phyloP scores from a whole-genome alignment of 1,140 invertebrate genomes.

The Ladona fulva region DNA sequence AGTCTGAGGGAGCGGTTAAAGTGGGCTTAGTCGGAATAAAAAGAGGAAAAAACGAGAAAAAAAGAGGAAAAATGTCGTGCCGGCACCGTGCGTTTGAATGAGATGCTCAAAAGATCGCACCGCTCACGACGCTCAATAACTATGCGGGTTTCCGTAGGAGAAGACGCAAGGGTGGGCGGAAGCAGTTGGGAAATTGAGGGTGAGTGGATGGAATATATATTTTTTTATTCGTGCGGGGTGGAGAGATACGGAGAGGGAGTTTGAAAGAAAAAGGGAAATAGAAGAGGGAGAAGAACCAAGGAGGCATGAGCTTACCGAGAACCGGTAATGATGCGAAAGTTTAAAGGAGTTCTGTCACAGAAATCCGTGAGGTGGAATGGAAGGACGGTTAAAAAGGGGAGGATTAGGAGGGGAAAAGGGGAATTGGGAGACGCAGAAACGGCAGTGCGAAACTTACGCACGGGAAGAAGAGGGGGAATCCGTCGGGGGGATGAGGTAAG shows the following conservation, averaged over 20 bases:
- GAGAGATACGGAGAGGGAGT: too few relatives aligned
- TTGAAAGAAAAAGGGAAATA: neutral
- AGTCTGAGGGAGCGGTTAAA: neutral
- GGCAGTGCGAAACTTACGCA: too few relatives aligned
- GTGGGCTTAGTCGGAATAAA: neutral
- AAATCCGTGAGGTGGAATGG: neutral
- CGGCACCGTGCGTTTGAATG: neutral
- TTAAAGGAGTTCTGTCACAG: neutral
- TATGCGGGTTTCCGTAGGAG: neutral
- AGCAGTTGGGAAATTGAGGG: neutral
- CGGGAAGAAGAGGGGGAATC: too few relatives aligned
- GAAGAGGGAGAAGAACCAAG: neutral
- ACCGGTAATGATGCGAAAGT: conserved; percentile 8
- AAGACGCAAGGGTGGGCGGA: neutral
- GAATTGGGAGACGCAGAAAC: neutral
- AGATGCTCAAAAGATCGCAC: neutral
- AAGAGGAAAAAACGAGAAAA: neutral
- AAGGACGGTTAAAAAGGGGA: neutral
- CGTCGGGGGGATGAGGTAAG: too few relatives aligned
- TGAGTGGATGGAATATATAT: neutral
- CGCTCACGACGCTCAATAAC: neutral
- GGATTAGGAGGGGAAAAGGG: neutral
- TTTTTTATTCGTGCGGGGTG: too few relatives aligned
- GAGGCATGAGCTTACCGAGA: neutral
- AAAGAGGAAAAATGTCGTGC: neutral